Evolutionary conservation across 2,888 invertebrate genomes (phyloP).

Genomic region (Noctua comes): DNA sequence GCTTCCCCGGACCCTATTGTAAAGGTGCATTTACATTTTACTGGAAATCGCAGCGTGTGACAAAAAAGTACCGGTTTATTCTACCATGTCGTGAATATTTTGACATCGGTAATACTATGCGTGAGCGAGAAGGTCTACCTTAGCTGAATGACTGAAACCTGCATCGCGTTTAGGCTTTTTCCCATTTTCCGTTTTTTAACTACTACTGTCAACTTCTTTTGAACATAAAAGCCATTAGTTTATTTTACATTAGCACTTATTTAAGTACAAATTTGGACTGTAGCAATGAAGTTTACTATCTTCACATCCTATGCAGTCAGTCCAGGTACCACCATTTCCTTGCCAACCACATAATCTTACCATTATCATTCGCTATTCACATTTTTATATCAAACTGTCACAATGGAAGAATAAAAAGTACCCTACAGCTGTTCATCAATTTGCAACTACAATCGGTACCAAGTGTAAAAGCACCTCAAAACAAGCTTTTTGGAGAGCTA

Average conservation of each 20-base stretch:
- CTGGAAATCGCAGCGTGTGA: slow-evolving; percentile 5
- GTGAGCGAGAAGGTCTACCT: not conserved
- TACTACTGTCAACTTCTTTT: not conserved
- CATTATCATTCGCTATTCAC: not conserved
- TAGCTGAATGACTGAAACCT: not conserved
- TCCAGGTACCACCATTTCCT: not conserved
- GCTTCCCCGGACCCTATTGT: slow-evolving; percentile 15
- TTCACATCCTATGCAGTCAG: not conserved
- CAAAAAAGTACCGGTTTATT: not conserved
- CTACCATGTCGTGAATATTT: not conserved
- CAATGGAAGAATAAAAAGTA: not conserved
- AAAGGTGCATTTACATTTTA: slow-evolving; percentile 33
- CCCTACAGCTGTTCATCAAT: not conserved
- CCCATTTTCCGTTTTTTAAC: not conserved
- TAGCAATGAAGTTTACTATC: not conserved
- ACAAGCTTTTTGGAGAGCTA: slow-evolving; percentile 46
- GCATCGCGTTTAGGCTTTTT: not conserved
- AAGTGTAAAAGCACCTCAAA: slow-evolving; percentile 46
- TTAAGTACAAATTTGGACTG: not conserved
- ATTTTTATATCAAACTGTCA: not conserved
- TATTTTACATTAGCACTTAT: not conserved
- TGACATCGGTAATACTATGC: not conserved
- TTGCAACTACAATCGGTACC: not conserved
- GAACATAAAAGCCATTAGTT: not conserved
- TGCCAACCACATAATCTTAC: not conserved